Base-by-base conservation (phyloP, 2,888 invertebrate genomes). In the Xanthia togata region DNA sequence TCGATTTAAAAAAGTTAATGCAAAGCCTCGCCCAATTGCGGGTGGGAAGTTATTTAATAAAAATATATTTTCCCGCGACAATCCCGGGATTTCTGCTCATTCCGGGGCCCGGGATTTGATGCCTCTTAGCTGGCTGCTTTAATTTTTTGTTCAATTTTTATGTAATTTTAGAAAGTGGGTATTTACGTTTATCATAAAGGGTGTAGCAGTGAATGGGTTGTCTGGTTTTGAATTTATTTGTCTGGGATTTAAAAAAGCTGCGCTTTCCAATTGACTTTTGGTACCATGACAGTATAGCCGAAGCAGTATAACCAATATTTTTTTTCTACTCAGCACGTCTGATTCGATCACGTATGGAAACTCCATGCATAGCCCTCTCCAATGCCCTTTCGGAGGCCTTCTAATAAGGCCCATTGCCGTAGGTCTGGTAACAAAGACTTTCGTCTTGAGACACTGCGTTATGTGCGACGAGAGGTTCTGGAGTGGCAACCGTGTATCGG, bases 41-140 rank as follows among this genome's bases (percentile, higher is more conserved):
- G 90, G 84, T 89, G 84, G 87, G 88, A 92, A 93, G 91, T 93
- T 93, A 93, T 93, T 93, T 93, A 92, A 93, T 93, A 93, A 93
- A 93, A 93, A 93, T 92, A 93, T 91, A 93, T 93, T 91, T 73
- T 91, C 83, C 90, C 87, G 89, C 89, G 85, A 85, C 88, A 90
- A 88, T 90, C 90, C 90, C 81, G 84, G 92, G 90, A 88, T 92
- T 91, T 89, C 78, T 84, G 85, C 85, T 86, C 87, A 86, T 87
- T 91, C 88, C 87, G 86, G 87, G 81, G 67, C 60, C 81, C 81
- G 81, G 89, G 89, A 89, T 88, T 90, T 88, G 85, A 87, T 76
- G 84, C 85, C 84, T 82, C 84, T 88, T 87, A 86, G 87, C 82
- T 82, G 77, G 83, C 79, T 88, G 89, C 75, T 89, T 87, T 90